Base-by-base conservation (phyloP, 2,888 invertebrate genomes). In the Acanthopleura granulata region DNA sequence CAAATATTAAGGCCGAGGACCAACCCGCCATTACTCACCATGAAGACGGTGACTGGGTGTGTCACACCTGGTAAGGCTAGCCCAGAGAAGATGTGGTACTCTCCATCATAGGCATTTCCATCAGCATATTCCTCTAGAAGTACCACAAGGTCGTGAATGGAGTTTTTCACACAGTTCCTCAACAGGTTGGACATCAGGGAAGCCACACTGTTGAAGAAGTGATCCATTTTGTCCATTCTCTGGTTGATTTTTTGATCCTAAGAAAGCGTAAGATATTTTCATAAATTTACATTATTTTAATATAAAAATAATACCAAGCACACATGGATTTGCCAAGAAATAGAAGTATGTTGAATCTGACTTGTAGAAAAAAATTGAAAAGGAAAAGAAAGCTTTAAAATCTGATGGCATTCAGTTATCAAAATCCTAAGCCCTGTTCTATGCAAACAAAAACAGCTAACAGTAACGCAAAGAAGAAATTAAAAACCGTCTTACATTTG, bases 101-200 rank as follows among this genome's bases (percentile, higher is more conserved):
- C 83, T 25, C 88, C 90, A 15, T 81, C 80, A 74, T 88, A 91
- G 66, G 74, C 78, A 79, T 91, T 91, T 15, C 91, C 90, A 22
- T 83, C 83, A 72, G 72, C 72, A 77, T 89, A 90, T 51, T 84
- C 83, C 77, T 89, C 88, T 50, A 91, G 78, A 9, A 89, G 80
- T 62, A 84, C 83, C 3, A 90, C 86, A 16, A 91, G 84, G 77
- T 90, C 89, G 27, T 82, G 76, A 66, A 91, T 84, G 11, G 90
- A 90, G 74, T 84, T 83, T 71, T 81, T 82, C 22, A 90, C 88
- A 78, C 87, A 87, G 71, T 83, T 82, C n/a, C 90, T 80, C 61
- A 98, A 85, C 87, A 97, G 95, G 75, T 92, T 92, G 0, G 96
- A 95, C 93, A 97, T 94, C 70, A 97, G 89, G 0, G 94, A 93